Evolutionary conservation across 1,140 invertebrate genomes (phyloP), one percentile per base, ranked within the genome.

Genomic region (Metopolophium dirhodum): DNA sequence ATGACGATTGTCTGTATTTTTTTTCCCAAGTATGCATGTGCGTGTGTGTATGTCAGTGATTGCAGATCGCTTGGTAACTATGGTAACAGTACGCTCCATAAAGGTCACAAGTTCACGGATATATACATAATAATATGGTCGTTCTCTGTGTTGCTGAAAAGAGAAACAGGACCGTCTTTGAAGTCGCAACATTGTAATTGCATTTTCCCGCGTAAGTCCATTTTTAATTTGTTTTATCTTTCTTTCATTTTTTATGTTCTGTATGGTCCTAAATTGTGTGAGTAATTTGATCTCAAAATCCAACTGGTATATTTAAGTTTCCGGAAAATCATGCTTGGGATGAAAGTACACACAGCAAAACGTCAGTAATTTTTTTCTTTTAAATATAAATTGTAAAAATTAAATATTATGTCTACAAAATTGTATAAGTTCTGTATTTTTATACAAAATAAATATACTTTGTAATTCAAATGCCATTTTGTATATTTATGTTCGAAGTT

Each of bases 51-150:
- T 85, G 82, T 30, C 82, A 30, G 91, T 93, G 91, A 93, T 93
- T 83, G n/a, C 77, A 93, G 91, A 93, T 93, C 49, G 90, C 91
- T 83, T 30, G 82, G 91, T 93, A 93, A 93, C 91, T 93, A 93
- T 93, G 91, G 91, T 93, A 41, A 93, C 91, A 30, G 90, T 93
- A 85, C 77, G 91, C 49, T 51, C 47, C 82, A 93, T 86, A 93
- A 93, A 93, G 91, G 91, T 93, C 91, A 93, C 91, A 93, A 93
- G 91, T 93, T 93, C 91, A 93, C 82, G 82, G 49, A 93, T 93
- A 57, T 93, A 93, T 93, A 93, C 91, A 93, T 93, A 93, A n/a
- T n/a, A n/a, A 93, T 92, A 83, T 92, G 85, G 82, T 85, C 51
- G 49, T 85, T 51, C 49, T 86, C 35, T 86, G 49, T 93, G 49